A percentile compares a stretch with the other conserved stretches of the same genome.
Evolutionary conservation across 2,888 invertebrate genomes (phyloP).

Genomic region (Blastobasis lacticolella): DNA sequence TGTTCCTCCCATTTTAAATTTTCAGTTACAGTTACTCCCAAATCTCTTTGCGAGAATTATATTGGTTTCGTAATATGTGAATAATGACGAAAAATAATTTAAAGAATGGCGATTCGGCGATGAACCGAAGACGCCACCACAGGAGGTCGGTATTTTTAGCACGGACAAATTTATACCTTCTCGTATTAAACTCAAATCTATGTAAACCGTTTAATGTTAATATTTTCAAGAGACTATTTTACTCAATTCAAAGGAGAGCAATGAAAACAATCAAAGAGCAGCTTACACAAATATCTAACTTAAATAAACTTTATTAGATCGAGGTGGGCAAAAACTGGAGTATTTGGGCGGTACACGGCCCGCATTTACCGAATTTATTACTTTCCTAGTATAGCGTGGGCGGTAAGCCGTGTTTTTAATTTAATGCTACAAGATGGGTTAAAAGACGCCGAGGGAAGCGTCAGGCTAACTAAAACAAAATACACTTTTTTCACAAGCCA

Average conservation of each 20-base stretch:
- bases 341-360: not conserved
- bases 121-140: not conserved
- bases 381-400: not conserved
- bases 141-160: conserved; percentile 26
- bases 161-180: not conserved
- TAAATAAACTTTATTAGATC: not conserved
- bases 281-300: not conserved
- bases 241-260: no score
- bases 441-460: not conserved
- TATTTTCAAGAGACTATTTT: no score
- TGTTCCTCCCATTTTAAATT: no score
- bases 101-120: no score
- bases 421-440: not conserved
- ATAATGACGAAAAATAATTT: no score
- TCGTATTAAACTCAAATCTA: not conserved
- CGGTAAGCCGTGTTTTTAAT: not conserved
- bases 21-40: no score
- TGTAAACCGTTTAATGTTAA: not conserved
- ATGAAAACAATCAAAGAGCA: no score
- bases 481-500: no score
- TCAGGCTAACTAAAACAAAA: not conserved
- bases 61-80: no score
- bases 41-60: no score
- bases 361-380: not conserved
- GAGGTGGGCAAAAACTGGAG: not conserved